Evolutionary conservation across 2,797 vertebrate genomes (phyloP).

Genomic region (Eptatretus atami): DNA sequence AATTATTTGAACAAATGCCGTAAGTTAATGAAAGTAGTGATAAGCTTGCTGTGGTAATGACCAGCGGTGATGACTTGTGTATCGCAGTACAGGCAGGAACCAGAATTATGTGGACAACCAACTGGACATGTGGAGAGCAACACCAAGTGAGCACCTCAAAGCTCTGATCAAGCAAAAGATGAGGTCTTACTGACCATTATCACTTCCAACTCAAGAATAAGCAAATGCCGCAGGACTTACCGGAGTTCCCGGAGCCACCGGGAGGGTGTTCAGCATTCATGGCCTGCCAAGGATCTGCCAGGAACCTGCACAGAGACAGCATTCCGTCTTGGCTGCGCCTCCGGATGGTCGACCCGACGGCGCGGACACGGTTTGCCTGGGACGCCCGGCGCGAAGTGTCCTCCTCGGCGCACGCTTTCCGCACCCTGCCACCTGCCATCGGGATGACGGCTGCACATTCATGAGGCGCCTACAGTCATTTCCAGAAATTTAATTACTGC

Average conservation of each 20-base stretch:
- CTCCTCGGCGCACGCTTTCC: background rate
- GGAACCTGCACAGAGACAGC: conserved; percentile 1
- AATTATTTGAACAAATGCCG: too few relatives aligned
- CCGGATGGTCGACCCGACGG: background rate
- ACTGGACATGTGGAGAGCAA: too few relatives aligned
- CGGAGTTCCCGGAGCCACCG: background rate
- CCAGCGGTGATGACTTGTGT: too few relatives aligned
- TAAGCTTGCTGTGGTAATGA: too few relatives aligned
- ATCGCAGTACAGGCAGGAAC: too few relatives aligned
- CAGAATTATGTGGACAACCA: too few relatives aligned
- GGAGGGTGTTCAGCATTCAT: background rate
- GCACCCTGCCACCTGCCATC: conserved; percentile 4
- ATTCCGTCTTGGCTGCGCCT: background rate
- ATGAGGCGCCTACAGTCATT: conserved; percentile 1
- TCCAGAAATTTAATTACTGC: conserved; percentile 6
- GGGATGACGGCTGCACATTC: conserved; percentile 2
- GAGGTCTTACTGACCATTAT: too few relatives aligned
- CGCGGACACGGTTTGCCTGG: background rate
- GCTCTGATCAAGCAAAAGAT: too few relatives aligned
- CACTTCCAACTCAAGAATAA: too few relatives aligned
- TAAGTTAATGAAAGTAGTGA: too few relatives aligned
- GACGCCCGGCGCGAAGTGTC: background rate
- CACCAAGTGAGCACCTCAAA: too few relatives aligned
- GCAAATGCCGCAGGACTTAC: background rate
- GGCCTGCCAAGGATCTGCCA: conserved; percentile 1